Conservation (phyloP, 2,888 invertebrate species). For the Eristalis intricaria region DNA sequence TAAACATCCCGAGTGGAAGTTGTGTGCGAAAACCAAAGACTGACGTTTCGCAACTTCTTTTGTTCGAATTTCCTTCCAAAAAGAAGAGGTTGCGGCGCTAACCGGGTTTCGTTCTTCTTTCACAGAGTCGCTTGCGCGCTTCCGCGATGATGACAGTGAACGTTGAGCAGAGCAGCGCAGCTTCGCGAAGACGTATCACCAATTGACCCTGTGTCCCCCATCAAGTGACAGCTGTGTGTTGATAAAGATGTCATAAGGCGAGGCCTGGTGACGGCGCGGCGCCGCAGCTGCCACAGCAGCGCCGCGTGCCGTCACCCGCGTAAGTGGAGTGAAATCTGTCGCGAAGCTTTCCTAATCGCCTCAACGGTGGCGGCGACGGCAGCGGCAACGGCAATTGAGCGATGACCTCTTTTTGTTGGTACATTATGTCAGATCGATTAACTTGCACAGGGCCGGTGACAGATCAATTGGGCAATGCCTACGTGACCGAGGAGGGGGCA, state of each 20-base stretch:
- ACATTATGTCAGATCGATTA: slow-evolving; percentile 49
- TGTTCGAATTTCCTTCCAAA: background rate
- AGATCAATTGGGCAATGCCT: slow-evolving; percentile 30
- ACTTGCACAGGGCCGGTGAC: background rate
- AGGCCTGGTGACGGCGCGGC: background rate
- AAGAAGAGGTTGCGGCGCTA: slow-evolving; percentile 1
- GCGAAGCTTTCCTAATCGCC: slow-evolving; percentile 42
- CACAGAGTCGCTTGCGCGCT: slow-evolving; percentile 24
- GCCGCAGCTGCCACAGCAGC: background rate
- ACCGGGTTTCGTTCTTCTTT: slow-evolving; percentile 27
- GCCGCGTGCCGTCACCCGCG: background rate
- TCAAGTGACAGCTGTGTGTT: slow-evolving; percentile 22
- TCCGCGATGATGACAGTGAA: slow-evolving; percentile 17
- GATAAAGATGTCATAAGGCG: slow-evolving; percentile 44
- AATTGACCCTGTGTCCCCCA: slow-evolving; percentile 35
- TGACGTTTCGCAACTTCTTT: slow-evolving; percentile 34
- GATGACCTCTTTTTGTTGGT: slow-evolving; percentile 54
- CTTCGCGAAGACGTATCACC: background rate
- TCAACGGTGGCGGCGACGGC: background rate
- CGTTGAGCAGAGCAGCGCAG: background rate
- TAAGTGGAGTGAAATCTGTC: slow-evolving; percentile 43
- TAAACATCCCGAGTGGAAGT: slow-evolving; percentile 17
- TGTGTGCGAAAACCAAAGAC: slow-evolving; percentile 3
- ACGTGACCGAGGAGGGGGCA: no score
- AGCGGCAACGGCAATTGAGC: slow-evolving; percentile 26